A percentile compares a stretch with the other conserved stretches of the same genome.
phyloP scores from a whole-genome alignment of 2,888 invertebrate species.

The Zhuqinia jingwanae region DNA sequence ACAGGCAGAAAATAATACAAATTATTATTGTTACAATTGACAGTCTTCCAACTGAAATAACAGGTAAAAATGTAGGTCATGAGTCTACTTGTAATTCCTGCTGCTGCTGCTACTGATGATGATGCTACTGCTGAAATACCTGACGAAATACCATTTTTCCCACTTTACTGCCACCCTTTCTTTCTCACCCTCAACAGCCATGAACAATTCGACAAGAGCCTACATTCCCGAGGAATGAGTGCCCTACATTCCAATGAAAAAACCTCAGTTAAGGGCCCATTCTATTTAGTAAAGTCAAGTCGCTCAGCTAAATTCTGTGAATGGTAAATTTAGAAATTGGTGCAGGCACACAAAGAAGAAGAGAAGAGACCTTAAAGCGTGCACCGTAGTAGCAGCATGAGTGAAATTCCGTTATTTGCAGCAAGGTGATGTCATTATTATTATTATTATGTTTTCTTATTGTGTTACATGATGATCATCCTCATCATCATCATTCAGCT shows the following conservation, averaged over 20 bases:
- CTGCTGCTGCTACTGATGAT: too few species aligned
- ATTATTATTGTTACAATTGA: too few species aligned
- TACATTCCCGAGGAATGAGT: too few species aligned
- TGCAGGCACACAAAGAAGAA: neutral
- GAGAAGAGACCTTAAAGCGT: neutral
- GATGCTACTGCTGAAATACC: conserved; percentile 44
- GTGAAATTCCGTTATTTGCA: conserved; percentile 52
- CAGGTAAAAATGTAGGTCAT: conserved; percentile 66
- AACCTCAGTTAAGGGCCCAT: conserved; percentile 59
- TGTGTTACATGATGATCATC: neutral
- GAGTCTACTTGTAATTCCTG: too few species aligned
- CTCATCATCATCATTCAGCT: neutral
- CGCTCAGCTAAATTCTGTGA: neutral
- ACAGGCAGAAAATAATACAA: too few species aligned
- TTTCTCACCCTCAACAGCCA: neutral
- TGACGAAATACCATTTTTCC: conserved; percentile 51
- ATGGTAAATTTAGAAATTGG: conserved; percentile 40
- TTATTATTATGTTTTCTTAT: neutral
- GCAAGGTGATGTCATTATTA: conserved; percentile 60
- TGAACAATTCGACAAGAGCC: too few species aligned
- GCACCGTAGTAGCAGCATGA: neutral
- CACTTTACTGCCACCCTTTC: conserved; percentile 45
- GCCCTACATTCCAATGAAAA: conserved; percentile 59
- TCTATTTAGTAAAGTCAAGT: neutral
- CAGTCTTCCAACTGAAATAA: too few species aligned